Evolutionary conservation across 2,888 invertebrate species (phyloP).

Genomic region (Cerastis leucographa): DNA sequence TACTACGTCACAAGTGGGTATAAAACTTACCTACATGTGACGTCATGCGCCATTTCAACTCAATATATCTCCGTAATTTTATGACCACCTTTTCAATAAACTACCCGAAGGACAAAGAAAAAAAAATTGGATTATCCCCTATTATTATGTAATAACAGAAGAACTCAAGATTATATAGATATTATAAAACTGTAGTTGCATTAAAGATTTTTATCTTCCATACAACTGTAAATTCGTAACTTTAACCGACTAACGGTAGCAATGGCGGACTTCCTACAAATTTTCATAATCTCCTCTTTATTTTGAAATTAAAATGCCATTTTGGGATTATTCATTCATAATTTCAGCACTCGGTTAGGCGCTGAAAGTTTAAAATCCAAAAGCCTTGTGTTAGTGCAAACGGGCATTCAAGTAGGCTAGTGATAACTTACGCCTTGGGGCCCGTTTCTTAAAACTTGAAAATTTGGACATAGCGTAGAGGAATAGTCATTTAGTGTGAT

Average conservation of each 20-base stretch:
- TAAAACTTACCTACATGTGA: too few relatives aligned
- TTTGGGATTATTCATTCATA: neutral
- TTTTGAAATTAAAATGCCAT: neutral
- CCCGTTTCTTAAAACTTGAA: conserved; percentile 30
- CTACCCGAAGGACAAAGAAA: too few relatives aligned
- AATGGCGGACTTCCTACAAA: neutral
- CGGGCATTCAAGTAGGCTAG: neutral
- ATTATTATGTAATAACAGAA: conserved; percentile 1
- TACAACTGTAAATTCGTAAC: neutral
- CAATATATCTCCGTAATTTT: too few relatives aligned
- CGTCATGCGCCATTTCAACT: too few relatives aligned
- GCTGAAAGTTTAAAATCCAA: neutral
- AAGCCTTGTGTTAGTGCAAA: neutral
- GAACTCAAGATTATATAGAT: neutral
- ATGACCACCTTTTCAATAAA: too few relatives aligned
- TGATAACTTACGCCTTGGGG: conserved; percentile 13
- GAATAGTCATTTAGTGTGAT: conserved; percentile 68
- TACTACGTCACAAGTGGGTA: too few relatives aligned
- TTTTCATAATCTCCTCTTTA: neutral
- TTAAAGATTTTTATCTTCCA: conserved; percentile 6
- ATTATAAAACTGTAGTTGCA: conserved; percentile 5
- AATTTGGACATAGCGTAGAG: conserved; percentile 37
- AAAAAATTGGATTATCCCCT: too few relatives aligned
- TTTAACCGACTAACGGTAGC: neutral
- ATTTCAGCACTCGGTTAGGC: neutral